Conservation (phyloP, 2,797 vertebrate genomes). For the Oreonectes daqikongensis region DNA sequence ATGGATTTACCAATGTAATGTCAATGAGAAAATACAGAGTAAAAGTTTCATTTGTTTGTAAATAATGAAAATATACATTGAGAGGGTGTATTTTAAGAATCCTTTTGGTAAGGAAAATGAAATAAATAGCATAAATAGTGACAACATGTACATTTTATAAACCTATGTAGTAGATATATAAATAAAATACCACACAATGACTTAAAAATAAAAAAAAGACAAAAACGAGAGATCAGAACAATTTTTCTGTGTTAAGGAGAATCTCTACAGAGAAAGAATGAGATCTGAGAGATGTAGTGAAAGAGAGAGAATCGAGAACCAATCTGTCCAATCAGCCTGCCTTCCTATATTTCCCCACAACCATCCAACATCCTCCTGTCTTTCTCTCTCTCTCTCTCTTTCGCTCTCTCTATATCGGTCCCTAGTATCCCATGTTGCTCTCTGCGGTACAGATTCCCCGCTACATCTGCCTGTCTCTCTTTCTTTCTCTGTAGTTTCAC, state of each 20-base stretch:
- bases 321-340: constrained; percentile 57
- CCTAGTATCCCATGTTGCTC: constrained; percentile 39
- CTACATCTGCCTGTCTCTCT: constrained; percentile 77
- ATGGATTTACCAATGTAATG: neutral
- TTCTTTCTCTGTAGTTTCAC: constrained; percentile 85
- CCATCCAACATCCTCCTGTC: constrained; percentile 57
- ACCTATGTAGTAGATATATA: constrained; percentile 58
- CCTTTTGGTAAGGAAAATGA: constrained; percentile 31
- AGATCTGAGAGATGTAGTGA: constrained; percentile 78
- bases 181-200: constrained; percentile 64
- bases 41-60: constrained; percentile 9
- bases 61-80: neutral
- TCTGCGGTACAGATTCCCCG: constrained; percentile 56
- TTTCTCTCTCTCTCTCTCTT: constrained; percentile 51
- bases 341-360: constrained; percentile 51
- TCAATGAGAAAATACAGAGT: neutral
- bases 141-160: constrained; percentile 50
- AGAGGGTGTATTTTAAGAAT: constrained; percentile 28
- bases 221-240: constrained; percentile 59
- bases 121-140: constrained; percentile 52
- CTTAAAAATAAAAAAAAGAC: constrained; percentile 32
- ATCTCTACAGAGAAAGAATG: constrained; percentile 82
- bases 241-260: constrained; percentile 61
- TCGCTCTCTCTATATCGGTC: constrained; percentile 49
- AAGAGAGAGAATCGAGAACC: constrained; percentile 78